Percentiles rank a stretch among this genome's conserved stretches.
Conservation (phyloP, 1,140 invertebrate genomes). For the Lordiphosa stackelbergi region DNA sequence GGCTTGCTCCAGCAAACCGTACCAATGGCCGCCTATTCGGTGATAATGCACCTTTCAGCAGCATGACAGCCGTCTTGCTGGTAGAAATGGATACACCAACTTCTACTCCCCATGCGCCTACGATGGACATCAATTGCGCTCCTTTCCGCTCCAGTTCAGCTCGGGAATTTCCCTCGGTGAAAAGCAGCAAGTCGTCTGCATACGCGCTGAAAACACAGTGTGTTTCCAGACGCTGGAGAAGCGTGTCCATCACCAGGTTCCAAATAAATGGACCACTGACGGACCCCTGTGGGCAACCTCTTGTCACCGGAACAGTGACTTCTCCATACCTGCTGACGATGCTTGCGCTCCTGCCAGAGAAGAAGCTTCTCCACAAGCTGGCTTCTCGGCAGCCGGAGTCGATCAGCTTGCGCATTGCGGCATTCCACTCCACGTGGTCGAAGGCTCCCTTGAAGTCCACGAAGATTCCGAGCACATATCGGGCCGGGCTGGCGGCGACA, state of each 20-base stretch:
- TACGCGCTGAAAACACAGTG: conserved; percentile 1
- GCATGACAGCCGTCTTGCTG: conserved; percentile 12
- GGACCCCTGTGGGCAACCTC: conserved; percentile 5
- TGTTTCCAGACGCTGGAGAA: not conserved
- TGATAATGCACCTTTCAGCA: conserved; percentile 5
- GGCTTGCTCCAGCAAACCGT: conserved; percentile 10
- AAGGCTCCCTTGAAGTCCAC: conserved; percentile 23
- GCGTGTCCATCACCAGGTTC: not conserved
- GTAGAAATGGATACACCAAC: conserved; percentile 15
- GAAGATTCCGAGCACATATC: conserved; percentile 20
- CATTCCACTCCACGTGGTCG: too few relatives aligned
- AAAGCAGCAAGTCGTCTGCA: conserved; percentile 12
- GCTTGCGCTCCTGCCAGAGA: conserved; percentile 5
- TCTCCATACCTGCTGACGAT: conserved; percentile 4
- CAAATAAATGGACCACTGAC: conserved; percentile 5
- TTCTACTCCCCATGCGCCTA: not conserved
- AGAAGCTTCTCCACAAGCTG: conserved; percentile 8
- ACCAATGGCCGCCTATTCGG: conserved; percentile 4
- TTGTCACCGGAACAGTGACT: not conserved
- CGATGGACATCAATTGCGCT: conserved; percentile 4
- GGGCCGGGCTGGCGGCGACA: conserved; percentile 11
- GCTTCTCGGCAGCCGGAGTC: not conserved
- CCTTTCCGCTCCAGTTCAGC: conserved; percentile 1
- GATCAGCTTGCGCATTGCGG: too few relatives aligned
- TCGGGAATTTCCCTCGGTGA: conserved; percentile 12